A percentile compares a stretch with the other conserved stretches of the same genome.
phyloP scores from a whole-genome alignment of 1,140 invertebrate species.

The Chironomus tepperi region DNA sequence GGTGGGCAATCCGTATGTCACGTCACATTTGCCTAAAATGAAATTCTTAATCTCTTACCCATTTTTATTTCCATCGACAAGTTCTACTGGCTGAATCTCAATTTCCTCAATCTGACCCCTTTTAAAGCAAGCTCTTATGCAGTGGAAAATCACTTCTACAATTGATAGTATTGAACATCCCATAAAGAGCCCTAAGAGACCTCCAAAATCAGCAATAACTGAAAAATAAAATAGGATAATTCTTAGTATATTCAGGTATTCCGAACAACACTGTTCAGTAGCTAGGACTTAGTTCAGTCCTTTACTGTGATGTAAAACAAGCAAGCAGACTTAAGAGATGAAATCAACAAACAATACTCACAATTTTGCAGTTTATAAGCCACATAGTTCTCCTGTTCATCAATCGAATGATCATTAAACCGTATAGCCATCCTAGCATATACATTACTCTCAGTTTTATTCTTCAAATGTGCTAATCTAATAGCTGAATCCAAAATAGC shows the following conservation, averaged over 20 bases:
- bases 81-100: background rate
- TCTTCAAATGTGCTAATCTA: background rate
- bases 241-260: too few relatives aligned
- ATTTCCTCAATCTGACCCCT: background rate
- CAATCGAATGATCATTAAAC: background rate
- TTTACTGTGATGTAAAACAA: too few relatives aligned
- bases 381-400: background rate
- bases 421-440: background rate
- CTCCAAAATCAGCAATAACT: constrained; percentile 48
- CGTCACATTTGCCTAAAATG: too few relatives aligned
- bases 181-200: constrained; percentile 48
- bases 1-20: too few relatives aligned
- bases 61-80: too few relatives aligned
- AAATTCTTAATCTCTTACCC: too few relatives aligned
- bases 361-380: background rate
- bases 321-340: too few relatives aligned
- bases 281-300: too few relatives aligned
- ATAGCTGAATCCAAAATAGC: background rate
- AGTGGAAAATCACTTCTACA: constrained; percentile 44
- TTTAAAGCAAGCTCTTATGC: background rate
- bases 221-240: background rate
- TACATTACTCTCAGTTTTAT: background rate
- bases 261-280: too few relatives aligned
- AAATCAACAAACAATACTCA: background rate
- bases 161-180: constrained; percentile 49